A percentile compares a stretch with the other conserved stretches of the same genome.
Evolutionary conservation across 53 echinoderm and acorn worm species (phyloP).

Genomic region (Apostichopus leukothele): DNA sequence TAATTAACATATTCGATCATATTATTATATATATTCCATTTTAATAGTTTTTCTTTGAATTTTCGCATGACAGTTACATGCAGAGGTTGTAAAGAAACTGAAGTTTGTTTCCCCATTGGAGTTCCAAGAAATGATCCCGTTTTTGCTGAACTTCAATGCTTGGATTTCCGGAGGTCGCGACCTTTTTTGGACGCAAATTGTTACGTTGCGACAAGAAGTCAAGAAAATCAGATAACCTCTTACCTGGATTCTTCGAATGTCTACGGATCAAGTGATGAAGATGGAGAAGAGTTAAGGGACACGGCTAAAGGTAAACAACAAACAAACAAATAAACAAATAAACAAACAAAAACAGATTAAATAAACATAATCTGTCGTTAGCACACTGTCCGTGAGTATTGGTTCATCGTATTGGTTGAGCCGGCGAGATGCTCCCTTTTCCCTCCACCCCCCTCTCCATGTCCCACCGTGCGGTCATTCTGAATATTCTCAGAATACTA

Average conservation of each 20-base stretch:
- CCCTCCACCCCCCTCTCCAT: no score
- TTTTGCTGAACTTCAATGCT: conserved; percentile 47
- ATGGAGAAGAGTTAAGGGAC: conserved; percentile 16
- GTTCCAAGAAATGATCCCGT: conserved; percentile 60
- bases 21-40: no score
- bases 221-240: conserved; percentile 79
- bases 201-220: conserved; percentile 40
- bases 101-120: conserved; percentile 30
- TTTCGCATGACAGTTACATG: background rate
- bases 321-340: no score
- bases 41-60: no score
- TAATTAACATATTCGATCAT: no score
- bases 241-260: conserved; percentile 72
- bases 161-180: conserved; percentile 59
- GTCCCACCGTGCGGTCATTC: no score
- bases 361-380: no score
- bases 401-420: no score
- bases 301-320: conserved; percentile 21
- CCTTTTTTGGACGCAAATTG: conserved; percentile 41
- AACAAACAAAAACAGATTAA: no score
- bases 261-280: conserved; percentile 61
- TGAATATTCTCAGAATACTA: no score
- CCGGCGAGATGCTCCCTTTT: no score
- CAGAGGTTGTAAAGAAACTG: background rate
- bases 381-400: no score